Conservation (phyloP, 1,140 invertebrate species). For the Nasonia vitripennis region DNA sequence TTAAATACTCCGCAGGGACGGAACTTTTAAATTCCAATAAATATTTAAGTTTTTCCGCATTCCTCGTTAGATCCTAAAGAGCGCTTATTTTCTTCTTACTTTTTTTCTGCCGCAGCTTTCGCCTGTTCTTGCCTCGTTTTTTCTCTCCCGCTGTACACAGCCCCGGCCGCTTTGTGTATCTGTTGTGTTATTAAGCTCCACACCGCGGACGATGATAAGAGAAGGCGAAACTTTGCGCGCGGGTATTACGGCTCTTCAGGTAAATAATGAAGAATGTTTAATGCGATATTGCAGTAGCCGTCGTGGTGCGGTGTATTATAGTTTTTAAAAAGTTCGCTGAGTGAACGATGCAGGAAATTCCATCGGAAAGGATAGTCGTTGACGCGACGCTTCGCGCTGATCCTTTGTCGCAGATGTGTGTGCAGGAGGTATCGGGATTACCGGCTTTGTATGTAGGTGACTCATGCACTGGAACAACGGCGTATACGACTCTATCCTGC, state of each 20-base stretch:
- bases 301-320: background rate
- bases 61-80: conserved; percentile 54
- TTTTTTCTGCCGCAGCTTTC: conserved; percentile 38
- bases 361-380: background rate
- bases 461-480: background rate
- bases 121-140: conserved; percentile 16
- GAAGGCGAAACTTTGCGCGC: conserved; percentile 36
- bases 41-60: conserved; percentile 68
- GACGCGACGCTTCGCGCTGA: background rate
- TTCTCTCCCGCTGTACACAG: background rate
- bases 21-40: conserved; percentile 73
- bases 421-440: conserved; percentile 5
- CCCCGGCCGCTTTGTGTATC: conserved; percentile 40
- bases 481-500: background rate
- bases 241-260: conserved; percentile 34
- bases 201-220: conserved; percentile 33
- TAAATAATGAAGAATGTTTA: conserved; percentile 48
- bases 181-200: conserved; percentile 51
- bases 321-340: background rate
- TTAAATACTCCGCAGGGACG: conserved; percentile 66
- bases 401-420: background rate
- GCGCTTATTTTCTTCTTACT: conserved; percentile 35
- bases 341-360: no score
- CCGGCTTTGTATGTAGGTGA: background rate
- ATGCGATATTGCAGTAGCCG: conserved; percentile 18